Evolutionary conservation across 2,113 vertebrate species (phyloP).

Genomic region (Varanus komodoensis): DNA sequence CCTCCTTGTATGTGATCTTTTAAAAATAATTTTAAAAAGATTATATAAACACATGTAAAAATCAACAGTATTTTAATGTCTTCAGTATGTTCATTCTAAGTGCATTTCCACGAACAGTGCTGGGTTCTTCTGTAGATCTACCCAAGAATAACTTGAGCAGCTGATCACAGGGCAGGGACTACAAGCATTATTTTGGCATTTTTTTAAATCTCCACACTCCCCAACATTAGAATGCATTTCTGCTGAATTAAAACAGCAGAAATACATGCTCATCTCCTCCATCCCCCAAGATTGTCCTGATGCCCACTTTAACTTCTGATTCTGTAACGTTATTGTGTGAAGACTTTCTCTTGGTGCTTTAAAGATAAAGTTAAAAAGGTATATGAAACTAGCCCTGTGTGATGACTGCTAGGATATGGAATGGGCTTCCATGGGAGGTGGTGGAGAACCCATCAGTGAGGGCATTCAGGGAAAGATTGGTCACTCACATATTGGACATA

Average conservation of each 20-base stretch:
- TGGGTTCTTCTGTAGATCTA: too few relatives aligned
- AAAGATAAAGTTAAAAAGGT: background rate
- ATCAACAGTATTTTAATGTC: background rate
- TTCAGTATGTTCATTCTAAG: background rate
- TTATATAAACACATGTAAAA: background rate
- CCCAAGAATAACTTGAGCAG: background rate
- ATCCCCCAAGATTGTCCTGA: background rate
- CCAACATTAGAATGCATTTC: background rate
- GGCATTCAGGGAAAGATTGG: too few relatives aligned
- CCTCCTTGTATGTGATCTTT: conserved; percentile 81
- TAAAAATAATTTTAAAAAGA: conserved; percentile 26
- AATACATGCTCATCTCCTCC: background rate
- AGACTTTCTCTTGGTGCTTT: background rate
- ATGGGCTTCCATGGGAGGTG: too few relatives aligned
- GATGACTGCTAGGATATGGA: background rate
- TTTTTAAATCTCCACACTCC: background rate
- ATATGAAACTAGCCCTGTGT: background rate
- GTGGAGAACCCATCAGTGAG: too few relatives aligned
- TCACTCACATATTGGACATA: too few relatives aligned
- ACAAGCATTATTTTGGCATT: background rate
- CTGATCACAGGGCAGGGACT: background rate
- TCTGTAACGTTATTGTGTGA: background rate
- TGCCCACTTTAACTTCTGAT: background rate
- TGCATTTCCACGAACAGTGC: background rate
- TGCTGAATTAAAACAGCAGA: background rate